Base-by-base conservation (phyloP, 2,888 invertebrate species). In the Alloplasta piceator region DNA sequence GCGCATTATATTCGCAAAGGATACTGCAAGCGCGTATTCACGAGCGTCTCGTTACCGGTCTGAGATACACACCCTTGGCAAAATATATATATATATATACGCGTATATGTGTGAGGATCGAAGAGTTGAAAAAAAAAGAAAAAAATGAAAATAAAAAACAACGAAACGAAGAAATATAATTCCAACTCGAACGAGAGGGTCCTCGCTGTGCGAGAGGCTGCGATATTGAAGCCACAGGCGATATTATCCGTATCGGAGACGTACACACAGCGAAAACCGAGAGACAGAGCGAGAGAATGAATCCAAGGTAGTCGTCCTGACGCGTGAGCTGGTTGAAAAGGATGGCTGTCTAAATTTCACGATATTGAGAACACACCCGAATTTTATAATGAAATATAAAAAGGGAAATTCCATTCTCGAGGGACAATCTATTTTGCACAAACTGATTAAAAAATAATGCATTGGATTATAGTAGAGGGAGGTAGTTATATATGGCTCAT, bases 21-120 rank as follows among this genome's bases (percentile, higher is more conserved):
- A 64, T 50, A 64, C n/a, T n/a, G n/a, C 36, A 48, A 46, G 55
- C 26, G 56, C 64, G 66, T 48, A 60, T 58, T 66, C 66, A 26
- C 60, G 12, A 9, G 70, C 14, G 16, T 55, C 78, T 78, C 78
- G 78, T 73, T 78, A 78, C 78, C 78, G 61, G 55, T 68, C 16
- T 48, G 61, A 52, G 68, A 68, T 68, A 73, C 61, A 73, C 67
- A 73, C 61, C 68, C 78, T 56, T 73, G 73, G 78, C 63, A 63
- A 68, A 73, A 73, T 78, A 55, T 61, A 14, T 16, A 38, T 41
- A 58, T 52, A 50, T 41, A 64, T 39, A 46, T 46, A 14, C 12
- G 26, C 50, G 61, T 52, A 55, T 41, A 14, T 39, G 26, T 64
- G 16, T 48, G n/a, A 52, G 7, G 41, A 64, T 36, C 14, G 63